These are phyloP conservation scores for Prionace glauca DNA, from an alignment of 2,797 vertebrate species.

Conservation along the genomic window DNA sequence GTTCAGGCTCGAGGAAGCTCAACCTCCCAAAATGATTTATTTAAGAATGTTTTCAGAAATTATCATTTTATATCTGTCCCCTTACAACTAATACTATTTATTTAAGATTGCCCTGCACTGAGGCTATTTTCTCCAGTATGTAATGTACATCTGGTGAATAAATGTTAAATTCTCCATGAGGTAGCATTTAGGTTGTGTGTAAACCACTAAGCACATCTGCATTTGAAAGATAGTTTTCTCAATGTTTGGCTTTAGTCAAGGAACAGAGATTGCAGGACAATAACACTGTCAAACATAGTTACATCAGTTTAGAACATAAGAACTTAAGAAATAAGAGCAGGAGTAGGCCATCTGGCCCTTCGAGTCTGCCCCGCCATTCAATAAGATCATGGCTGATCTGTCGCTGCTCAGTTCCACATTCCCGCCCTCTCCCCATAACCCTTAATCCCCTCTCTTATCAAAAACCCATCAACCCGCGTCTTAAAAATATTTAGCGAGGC, in stretches of 20 bases:
- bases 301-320: not conserved
- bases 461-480: too few relatives aligned
- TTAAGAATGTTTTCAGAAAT: not conserved
- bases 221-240: not conserved
- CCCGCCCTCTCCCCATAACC: too few relatives aligned
- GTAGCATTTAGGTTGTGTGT: not conserved
- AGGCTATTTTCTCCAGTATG: not conserved
- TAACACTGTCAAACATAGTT: not conserved
- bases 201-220: not conserved
- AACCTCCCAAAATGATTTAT: not conserved
- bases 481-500: too few relatives aligned
- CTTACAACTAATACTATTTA: too few relatives aligned
- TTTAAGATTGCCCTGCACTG: not conserved
- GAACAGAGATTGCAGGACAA: not conserved
- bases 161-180: not conserved
- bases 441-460: too few relatives aligned
- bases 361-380: too few relatives aligned
- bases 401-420: too few relatives aligned
- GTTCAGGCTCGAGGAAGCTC: too few relatives aligned
- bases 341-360: too few relatives aligned
- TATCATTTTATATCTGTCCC: not conserved
- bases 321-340: too few relatives aligned
- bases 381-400: too few relatives aligned
- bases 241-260: not conserved
- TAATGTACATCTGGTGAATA: not conserved